Evolutionary conservation across 2,888 invertebrate genomes (phyloP), one percentile per base, ranked within the genome.

Genomic region (Campoplex capitator): DNA sequence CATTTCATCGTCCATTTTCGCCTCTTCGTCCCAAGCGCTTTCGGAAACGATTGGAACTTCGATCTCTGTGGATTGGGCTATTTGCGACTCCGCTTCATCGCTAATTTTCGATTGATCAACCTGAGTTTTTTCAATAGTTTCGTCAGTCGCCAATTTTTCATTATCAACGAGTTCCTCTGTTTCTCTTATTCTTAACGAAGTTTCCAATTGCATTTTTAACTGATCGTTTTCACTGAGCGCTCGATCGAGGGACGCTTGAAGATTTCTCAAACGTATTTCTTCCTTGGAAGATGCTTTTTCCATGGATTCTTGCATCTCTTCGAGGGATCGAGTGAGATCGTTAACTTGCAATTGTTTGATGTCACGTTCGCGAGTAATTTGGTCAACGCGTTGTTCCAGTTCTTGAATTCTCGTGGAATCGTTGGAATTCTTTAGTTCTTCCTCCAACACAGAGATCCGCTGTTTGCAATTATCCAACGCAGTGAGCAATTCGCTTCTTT

Each of bases 1-100:
- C 73, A 95, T 95, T 84, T 96, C 96, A 78, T 96, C 96, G 80
- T 95, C 94, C n/a, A 95, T 88, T 73, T 91, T 92, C 11, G 90
- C 85, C 16, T 90, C 91, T 45, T 85, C 88, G 32, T 94, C 95
- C 86, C 95, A 93, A 1, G 95, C 95, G 94, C 95, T 95, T 79
- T 95, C 95, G 91, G 95, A 95, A 82, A 95, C 95, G 9, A 95
- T 95, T n/a, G 82, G 23, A 92, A 94, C 18, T 54, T 28, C 35
- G 8, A 35, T 4, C 48, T 73, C 32, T 11, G 42, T 3, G 7
- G 13, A 8, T 48, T 78, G 56, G 32, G 38, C 35, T n/a, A 4
- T 78, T 38, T 35, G 35, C 38, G 56, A 7, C 18, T 77, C 70
- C 9, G 38, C 70, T 0, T 48, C n/a, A n/a, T 75, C 70, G 38